phyloP scores from a whole-genome alignment of 2,113 vertebrate species.

The Lipophrys pholis region DNA sequence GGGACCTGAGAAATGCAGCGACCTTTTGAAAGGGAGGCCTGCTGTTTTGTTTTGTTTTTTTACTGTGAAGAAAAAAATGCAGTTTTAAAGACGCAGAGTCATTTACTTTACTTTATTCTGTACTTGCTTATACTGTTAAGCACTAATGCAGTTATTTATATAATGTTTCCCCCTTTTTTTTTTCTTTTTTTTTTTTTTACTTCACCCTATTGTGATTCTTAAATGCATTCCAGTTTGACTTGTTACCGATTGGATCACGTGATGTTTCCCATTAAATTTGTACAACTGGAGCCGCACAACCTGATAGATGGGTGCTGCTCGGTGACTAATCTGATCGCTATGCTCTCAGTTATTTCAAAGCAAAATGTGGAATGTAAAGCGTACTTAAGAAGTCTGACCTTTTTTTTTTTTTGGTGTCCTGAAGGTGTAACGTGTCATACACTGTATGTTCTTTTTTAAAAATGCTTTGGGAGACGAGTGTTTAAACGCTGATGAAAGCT shows the following conservation, averaged over 20 bases:
- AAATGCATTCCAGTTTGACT: conserved; percentile 19
- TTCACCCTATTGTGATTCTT: neutral
- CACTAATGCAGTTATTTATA: neutral
- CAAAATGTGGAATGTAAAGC: conserved; percentile 45
- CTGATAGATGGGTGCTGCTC: conserved; percentile 27
- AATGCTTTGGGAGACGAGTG: neutral
- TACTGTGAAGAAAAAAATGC: neutral
- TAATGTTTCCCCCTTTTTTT: too few relatives aligned
- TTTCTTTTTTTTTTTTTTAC: conserved; percentile 11
- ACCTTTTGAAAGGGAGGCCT: conserved; percentile 38
- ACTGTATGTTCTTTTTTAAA: conserved; percentile 14
- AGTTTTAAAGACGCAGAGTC: conserved; percentile 2
- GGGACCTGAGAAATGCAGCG: conserved; percentile 60
- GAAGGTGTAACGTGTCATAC: neutral
- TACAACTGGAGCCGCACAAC: conserved; percentile 23
- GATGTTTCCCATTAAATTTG: neutral
- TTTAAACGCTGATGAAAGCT: conserved; percentile 5
- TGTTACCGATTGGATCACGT: neutral
- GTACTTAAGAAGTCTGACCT: conserved; percentile 12
- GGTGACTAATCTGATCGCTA: conserved; percentile 19
- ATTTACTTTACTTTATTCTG: conserved; percentile 21
- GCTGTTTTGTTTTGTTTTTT: neutral
- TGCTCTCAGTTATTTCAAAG: conserved; percentile 3
- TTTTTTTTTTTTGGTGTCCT: too few relatives aligned
- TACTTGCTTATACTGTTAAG: neutral